A percentile compares a stretch with the other conserved stretches of the same genome.
Evolutionary conservation across 2,888 invertebrate species (phyloP).

Genomic region (Slavum lentiscoides): DNA sequence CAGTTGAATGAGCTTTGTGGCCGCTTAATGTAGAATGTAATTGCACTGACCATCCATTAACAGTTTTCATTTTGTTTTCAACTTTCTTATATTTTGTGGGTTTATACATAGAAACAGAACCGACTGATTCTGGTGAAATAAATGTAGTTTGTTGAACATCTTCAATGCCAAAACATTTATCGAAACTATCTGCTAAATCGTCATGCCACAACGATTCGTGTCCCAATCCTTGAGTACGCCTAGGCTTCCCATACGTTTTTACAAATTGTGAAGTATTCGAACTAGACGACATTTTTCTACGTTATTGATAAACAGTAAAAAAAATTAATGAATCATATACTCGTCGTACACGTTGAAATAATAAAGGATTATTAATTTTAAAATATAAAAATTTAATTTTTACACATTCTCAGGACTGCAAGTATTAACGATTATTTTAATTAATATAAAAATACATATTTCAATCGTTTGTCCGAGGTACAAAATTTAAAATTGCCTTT

Average conservation of each 20-base stretch:
- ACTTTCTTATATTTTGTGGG: not conserved
- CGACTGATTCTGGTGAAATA: conserved; percentile 33
- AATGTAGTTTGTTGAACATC: conserved; percentile 36
- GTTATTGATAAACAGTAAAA: not conserved
- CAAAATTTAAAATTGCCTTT: no score
- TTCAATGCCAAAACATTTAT: conserved; percentile 38
- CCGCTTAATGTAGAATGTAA: conserved; percentile 19
- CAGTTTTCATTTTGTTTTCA: conserved; percentile 5
- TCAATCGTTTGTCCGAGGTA: no score
- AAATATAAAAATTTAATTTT: no score
- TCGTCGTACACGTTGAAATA: no score
- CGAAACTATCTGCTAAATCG: conserved; percentile 37
- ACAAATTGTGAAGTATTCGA: conserved; percentile 35
- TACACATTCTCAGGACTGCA: no score
- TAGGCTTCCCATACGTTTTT: conserved; percentile 43
- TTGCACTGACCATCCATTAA: conserved; percentile 19
- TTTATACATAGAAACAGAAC: not conserved
- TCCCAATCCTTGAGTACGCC: conserved; percentile 24
- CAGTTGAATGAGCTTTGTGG: not conserved
- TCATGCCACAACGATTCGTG: conserved; percentile 25
- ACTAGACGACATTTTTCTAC: not conserved
- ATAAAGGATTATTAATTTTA: no score
- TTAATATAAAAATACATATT: no score
- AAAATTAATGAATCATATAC: not conserved
- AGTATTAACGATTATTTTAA: no score